Evolutionary conservation across 2,888 invertebrate species (phyloP), one percentile per base, ranked within the genome.

Genomic region (Plagodis pulveraria): DNA sequence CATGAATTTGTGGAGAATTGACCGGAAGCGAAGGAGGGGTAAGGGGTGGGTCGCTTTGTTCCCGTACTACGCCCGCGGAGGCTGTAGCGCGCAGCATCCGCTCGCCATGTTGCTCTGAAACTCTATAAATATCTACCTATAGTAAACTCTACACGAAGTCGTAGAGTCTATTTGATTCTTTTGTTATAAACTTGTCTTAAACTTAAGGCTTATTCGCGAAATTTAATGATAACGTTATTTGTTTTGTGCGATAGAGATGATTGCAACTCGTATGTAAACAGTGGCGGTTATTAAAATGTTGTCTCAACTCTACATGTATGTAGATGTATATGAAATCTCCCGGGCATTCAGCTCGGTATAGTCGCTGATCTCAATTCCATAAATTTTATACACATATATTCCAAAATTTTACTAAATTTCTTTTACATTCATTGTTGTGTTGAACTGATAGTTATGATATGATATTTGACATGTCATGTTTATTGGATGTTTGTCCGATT

Each of bases 61-160:
- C 83, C 74, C 76, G 84, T 85, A 86, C 86, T 87, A 89, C 89
- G 90, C 87, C 87, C 89, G 89, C 71, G 78, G 86, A 86, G 86
- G 86, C 86, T 86, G 85, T 81, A 76, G 76, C 87, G 90, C 91
- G 89, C 91, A 90, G 89, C 89, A 86, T 89, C 90, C 89, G 78
- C 81, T 80, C 82, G 83, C 83, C 85, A 83, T 86, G 80, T 83
- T 84, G 76, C 73, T 78, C 74, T 78, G 56, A 58, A 58, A 56
- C 56, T 56, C 48, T 43, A 53, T 52, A 46, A 42, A 43, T 69
- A 38, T 12, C 42, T 56, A 53, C 50, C 49, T 53, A 46, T 48
- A 54, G 33, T 47, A 40, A 50, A 55, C 52, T 50, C 22, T 42
- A 47, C 49, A 32, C 33, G 44, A 22, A 46, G 5, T 40, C 10